Percentiles rank a stretch among this genome's conserved stretches.
Evolutionary conservation across 64 coral and sea anemone species (phyloP).

Genomic region (Montipora foliosa): DNA sequence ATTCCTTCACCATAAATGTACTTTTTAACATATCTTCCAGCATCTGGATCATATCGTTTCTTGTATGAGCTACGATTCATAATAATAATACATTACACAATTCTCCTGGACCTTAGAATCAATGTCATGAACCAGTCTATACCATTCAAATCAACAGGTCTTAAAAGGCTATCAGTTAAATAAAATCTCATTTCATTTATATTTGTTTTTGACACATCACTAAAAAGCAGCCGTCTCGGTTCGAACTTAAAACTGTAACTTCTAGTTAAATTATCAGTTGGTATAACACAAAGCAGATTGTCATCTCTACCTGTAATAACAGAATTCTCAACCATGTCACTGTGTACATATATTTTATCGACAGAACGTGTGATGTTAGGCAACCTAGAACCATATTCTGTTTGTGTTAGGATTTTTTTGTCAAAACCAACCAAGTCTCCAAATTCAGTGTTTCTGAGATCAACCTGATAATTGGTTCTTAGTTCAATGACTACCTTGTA

Average conservation of each 20-base stretch:
- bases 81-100: not conserved
- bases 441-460: constrained; percentile 7
- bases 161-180: not conserved
- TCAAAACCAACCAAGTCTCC: constrained; percentile 21
- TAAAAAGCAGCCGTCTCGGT: too few species aligned
- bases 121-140: not conserved
- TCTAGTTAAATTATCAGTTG: too few species aligned
- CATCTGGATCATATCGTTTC: not conserved
- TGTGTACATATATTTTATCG: constrained; percentile 16
- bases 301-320: too few species aligned
- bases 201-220: too few species aligned
- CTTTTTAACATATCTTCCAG: not conserved
- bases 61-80: not conserved
- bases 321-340: not conserved
- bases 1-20: not conserved
- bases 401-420: not conserved
- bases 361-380: constrained; percentile 35
- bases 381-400: not conserved
- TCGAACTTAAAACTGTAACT: too few species aligned
- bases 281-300: too few species aligned
- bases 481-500: not conserved
- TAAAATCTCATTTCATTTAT: not conserved
- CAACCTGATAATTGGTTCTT: not conserved
- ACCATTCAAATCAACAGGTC: not conserved
- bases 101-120: not conserved